These are phyloP conservation scores for Megalonaias nervosa DNA, from an alignment of 1,140 invertebrate genomes.

Conservation along the genomic window DNA sequence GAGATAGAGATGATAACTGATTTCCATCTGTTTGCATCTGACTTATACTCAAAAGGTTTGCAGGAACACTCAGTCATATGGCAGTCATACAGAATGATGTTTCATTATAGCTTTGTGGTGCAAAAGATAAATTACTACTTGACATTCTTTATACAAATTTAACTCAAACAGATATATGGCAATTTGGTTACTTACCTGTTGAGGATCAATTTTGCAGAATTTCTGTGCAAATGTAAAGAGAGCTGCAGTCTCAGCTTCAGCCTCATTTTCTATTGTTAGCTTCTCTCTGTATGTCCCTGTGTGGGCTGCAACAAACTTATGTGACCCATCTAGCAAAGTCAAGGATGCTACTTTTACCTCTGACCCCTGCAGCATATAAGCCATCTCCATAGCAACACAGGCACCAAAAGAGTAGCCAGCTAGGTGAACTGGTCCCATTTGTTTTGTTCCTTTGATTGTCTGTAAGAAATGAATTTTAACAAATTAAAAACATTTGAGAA, in stretches of 20 bases:
- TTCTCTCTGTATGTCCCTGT: slow-evolving; percentile 72
- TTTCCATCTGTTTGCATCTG: no score
- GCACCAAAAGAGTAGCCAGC: slow-evolving; percentile 96
- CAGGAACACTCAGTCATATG: no score
- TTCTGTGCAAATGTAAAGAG: slow-evolving; percentile 87
- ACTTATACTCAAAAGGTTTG: no score
- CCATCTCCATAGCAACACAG: slow-evolving; percentile 94
- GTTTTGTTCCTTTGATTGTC: slow-evolving; percentile 14
- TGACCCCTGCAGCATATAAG: slow-evolving; percentile 78
- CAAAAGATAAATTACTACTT: no score
- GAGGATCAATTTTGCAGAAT: slow-evolving; percentile 67
- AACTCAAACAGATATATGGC: no score
- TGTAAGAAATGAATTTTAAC: slow-evolving; percentile 10
- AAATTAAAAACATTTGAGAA: background rate
- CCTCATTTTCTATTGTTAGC: slow-evolving; percentile 48
- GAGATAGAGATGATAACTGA: no score
- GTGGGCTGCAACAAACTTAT: slow-evolving; percentile 88
- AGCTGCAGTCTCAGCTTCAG: slow-evolving; percentile 78
- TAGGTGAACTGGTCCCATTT: slow-evolving; percentile 84
- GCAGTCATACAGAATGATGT: no score
- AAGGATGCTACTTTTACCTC: slow-evolving; percentile 47
- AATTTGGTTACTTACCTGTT: no score
- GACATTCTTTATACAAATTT: no score
- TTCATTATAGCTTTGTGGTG: no score
- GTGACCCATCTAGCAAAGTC: slow-evolving; percentile 90